Evolutionary conservation across 2,888 invertebrate species (phyloP).

Genomic region (Aleiodes testaceus): DNA sequence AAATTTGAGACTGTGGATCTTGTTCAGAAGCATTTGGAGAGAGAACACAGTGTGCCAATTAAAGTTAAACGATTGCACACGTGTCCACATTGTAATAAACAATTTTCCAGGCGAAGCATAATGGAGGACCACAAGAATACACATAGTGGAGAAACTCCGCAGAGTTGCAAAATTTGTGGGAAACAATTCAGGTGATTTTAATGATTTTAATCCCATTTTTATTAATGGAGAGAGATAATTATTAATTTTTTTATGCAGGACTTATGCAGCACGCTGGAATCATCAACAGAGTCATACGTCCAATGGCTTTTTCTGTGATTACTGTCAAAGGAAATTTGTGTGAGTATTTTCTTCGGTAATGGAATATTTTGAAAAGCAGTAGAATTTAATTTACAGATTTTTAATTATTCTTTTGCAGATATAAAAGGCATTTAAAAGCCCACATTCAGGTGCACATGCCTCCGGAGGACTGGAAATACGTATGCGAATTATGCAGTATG

Average conservation of each 20-base stretch:
- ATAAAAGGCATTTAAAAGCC: constrained; percentile 9
- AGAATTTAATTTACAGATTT: too few relatives aligned
- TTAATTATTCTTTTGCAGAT: not conserved
- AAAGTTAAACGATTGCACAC: constrained; percentile 1
- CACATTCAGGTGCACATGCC: constrained; percentile 5
- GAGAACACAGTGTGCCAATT: not conserved
- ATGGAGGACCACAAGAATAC: constrained; percentile 26
- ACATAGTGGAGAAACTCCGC: constrained; percentile 23
- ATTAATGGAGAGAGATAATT: not conserved
- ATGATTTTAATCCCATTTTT: not conserved
- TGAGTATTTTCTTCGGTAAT: not conserved
- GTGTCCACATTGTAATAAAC: constrained; percentile 7
- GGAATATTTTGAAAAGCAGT: too few relatives aligned
- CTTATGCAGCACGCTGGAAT: constrained; percentile 26
- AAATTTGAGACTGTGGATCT: constrained; percentile 12
- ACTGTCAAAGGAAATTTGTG: constrained; percentile 22
- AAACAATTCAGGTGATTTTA: constrained; percentile 10
- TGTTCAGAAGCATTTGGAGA: not conserved
- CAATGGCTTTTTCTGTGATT: constrained; percentile 22
- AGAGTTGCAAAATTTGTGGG: constrained; percentile 3
- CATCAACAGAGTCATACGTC: constrained; percentile 2
- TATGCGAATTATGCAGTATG: constrained; percentile 2
- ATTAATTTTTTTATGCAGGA: not conserved
- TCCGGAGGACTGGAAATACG: constrained; percentile 10
- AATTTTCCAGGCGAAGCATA: not conserved